Percentiles rank a stretch among this genome's conserved stretches.
phyloP scores from a whole-genome alignment of 1,140 invertebrate species.

The Leptoteleia sp. region DNA sequence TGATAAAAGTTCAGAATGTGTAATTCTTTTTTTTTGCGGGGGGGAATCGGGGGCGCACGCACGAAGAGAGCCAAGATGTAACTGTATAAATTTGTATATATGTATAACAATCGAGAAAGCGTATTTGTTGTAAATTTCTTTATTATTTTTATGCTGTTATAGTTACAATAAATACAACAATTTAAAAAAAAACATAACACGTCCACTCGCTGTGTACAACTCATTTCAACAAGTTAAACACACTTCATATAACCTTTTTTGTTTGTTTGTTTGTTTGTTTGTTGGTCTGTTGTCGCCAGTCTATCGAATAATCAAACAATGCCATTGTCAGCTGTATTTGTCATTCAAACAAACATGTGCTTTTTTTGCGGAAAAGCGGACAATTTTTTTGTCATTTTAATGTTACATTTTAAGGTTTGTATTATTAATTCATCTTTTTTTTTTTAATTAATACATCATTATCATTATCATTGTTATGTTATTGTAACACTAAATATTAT shows the following conservation, averaged over 20 bases:
- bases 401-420: constrained; percentile 25
- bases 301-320: constrained; percentile 9
- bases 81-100: constrained; percentile 62
- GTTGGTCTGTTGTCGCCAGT: neutral
- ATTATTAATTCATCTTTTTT: neutral
- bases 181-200: constrained; percentile 26
- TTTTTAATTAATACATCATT: neutral
- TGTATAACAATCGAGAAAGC: constrained; percentile 35
- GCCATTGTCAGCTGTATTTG: constrained; percentile 28
- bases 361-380: constrained; percentile 2
- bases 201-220: constrained; percentile 18
- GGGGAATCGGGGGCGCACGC: constrained; percentile 5
- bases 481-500: too few species aligned
- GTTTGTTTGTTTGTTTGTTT: neutral
- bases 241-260: constrained; percentile 8
- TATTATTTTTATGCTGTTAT: constrained; percentile 17
- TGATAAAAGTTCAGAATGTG: constrained; percentile 19
- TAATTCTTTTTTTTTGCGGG: constrained; percentile 32
- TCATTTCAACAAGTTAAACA: constrained; percentile 7
- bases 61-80: constrained; percentile 55
- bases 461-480: too few species aligned
- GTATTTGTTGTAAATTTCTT: constrained; percentile 45
- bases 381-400: constrained; percentile 3
- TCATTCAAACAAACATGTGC: constrained; percentile 9
- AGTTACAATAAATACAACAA: constrained; percentile 23